Evolutionary conservation across 2,113 vertebrate species (phyloP), one percentile per base, ranked within the genome.

Genomic region (Aptenodytes forsteri): DNA sequence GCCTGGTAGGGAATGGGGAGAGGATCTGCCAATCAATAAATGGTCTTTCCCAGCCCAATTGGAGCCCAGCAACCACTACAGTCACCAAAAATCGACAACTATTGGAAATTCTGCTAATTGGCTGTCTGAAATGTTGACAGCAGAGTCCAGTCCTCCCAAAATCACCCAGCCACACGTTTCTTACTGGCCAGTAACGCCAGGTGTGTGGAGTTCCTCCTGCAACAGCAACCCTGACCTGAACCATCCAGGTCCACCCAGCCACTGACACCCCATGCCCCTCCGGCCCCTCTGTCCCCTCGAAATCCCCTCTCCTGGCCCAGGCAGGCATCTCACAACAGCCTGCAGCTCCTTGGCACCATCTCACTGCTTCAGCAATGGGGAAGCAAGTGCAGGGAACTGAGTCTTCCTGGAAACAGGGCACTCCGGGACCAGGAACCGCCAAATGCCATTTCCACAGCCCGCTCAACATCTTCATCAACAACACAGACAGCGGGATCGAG

Each of bases 201-300:
- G 46, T 1, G 0, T 0, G 0, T 20, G 44, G 34, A 42, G 13
- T 27, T 50, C 25, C 21, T 69, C 42, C 44, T 78, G 27, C 2
- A 0, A 67, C n/a, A 52, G 54, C 23, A 80, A 59, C 13, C 18
- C 36, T 22, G 36, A 38, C 42, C 21, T 1, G 0, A 73, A 50
- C 23, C 36, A 50, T 3, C 21, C 3, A 7, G 32, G 65, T 30
- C 27, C n/a, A 65, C 25, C 5, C 26, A 47, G 16, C 11, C 61
- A n/a, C 56, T 2, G 2, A 36, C 9, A 4, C 29, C n/a, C 13
- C 0, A 0, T 1, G 1, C 6, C 13, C 30, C 21, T 52, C 11
- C 42, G 49, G 30, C 3, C 3, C 8, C 30, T 1, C 0, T 4
- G 10, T 27, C 15, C n/a, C 18, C 34, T 71, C 2, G 0, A 49